Percentiles rank a stretch among this genome's conserved stretches.
Evolutionary conservation across 2,888 invertebrate genomes (phyloP).

Genomic region (Cenopis cana): DNA sequence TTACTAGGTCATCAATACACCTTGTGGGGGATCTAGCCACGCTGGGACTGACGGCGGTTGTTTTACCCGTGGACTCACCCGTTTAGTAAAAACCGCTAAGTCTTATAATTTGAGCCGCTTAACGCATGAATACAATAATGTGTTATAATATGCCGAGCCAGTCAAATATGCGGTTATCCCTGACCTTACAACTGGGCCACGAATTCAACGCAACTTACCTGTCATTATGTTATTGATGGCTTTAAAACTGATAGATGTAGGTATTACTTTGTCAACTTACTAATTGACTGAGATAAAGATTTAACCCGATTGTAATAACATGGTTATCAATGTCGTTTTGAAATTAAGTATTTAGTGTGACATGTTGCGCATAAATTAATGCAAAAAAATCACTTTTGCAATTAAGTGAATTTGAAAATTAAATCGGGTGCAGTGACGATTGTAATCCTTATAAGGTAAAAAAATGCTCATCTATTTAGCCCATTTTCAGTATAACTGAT

Average conservation of each 20-base stretch:
- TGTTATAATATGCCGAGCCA: constrained; percentile 58
- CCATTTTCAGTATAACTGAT: too few relatives aligned
- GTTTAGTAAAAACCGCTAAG: constrained; percentile 39
- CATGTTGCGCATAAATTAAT: constrained; percentile 3
- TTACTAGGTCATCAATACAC: too few relatives aligned
- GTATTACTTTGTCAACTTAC: constrained; percentile 25
- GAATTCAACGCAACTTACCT: constrained; percentile 44
- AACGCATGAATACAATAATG: constrained; percentile 53
- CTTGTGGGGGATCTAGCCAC: too few relatives aligned
- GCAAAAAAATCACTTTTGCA: neutral
- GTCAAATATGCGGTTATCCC: constrained; percentile 65
- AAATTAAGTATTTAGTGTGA: constrained; percentile 10
- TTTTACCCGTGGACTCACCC: too few relatives aligned
- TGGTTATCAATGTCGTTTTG: constrained; percentile 31
- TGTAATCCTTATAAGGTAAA: too few relatives aligned
- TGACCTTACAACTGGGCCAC: constrained; percentile 72
- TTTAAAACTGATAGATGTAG: constrained; percentile 28
- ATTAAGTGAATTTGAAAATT: neutral
- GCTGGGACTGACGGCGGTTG: too few relatives aligned
- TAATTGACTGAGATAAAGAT: constrained; percentile 40
- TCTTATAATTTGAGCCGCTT: constrained; percentile 46
- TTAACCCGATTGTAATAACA: constrained; percentile 34
- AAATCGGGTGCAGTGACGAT: too few relatives aligned
- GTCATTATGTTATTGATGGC: constrained; percentile 41
- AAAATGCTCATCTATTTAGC: too few relatives aligned